Percentiles rank a stretch among this genome's conserved stretches.
phyloP scores from a whole-genome alignment of 2,888 invertebrate species.

The Physocephala rufipes region DNA sequence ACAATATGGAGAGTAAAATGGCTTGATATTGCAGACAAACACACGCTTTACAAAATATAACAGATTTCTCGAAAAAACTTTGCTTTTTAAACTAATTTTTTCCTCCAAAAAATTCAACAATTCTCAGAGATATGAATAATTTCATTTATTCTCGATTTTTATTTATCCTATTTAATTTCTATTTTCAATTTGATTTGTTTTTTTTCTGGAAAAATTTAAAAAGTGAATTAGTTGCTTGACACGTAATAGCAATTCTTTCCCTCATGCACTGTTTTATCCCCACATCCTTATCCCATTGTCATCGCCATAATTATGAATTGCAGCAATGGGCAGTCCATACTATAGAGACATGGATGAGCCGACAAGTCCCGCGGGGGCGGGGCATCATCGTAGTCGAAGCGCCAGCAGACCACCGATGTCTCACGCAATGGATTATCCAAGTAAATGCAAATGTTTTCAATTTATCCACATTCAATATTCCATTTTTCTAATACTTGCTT shows the following conservation, averaged over 20 bases:
- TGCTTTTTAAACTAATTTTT: slow-evolving; percentile 39
- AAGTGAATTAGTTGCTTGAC: slow-evolving; percentile 53
- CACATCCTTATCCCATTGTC: slow-evolving; percentile 66
- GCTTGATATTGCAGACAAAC: not conserved
- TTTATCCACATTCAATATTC: slow-evolving; percentile 51
- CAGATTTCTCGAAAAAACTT: slow-evolving; percentile 25
- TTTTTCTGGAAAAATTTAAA: slow-evolving; percentile 51
- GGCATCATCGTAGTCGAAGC: slow-evolving; percentile 82
- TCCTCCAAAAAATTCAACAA: slow-evolving; percentile 4
- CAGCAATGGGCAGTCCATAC: slow-evolving; percentile 73
- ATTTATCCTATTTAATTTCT: slow-evolving; percentile 31
- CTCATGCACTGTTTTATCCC: slow-evolving; percentile 55
- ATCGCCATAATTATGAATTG: slow-evolving; percentile 67
- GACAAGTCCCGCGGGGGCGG: slow-evolving; percentile 86
- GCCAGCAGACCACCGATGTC: slow-evolving; percentile 77
- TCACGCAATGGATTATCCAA: slow-evolving; percentile 70
- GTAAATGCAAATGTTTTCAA: slow-evolving; percentile 56
- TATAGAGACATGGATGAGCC: slow-evolving; percentile 83
- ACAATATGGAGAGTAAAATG: too few relatives aligned
- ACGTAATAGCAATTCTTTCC: slow-evolving; percentile 56
- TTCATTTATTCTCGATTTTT: slow-evolving; percentile 24
- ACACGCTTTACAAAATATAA: slow-evolving; percentile 9
- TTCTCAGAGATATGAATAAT: slow-evolving; percentile 38
- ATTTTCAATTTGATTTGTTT: slow-evolving; percentile 34
- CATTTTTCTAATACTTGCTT: not conserved